Evolutionary conservation across 2,888 invertebrate species (phyloP).

Genomic region (Euzophera pinguis): DNA sequence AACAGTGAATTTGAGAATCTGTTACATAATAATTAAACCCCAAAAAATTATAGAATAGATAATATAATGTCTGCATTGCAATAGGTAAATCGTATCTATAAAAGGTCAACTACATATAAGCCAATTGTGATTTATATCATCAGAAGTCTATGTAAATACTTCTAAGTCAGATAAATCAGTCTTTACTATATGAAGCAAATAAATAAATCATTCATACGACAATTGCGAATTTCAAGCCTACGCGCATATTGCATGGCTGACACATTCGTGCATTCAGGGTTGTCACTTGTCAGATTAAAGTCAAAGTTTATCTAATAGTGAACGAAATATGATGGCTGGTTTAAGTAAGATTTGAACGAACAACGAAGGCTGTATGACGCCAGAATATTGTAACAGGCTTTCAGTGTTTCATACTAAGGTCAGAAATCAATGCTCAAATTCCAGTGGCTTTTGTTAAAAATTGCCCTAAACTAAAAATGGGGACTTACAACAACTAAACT

Average conservation of each 20-base stretch:
- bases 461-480: too few species aligned
- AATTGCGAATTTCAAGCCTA: conserved; percentile 7
- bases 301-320: neutral
- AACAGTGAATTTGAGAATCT: too few species aligned
- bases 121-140: conserved; percentile 6
- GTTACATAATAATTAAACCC: too few species aligned
- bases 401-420: too few species aligned
- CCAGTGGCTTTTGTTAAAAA: too few species aligned
- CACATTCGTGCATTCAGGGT: neutral
- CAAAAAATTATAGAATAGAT: too few species aligned
- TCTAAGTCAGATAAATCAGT: conserved; percentile 7
- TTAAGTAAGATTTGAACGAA: neutral
- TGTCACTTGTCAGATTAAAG: conserved; percentile 4
- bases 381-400: too few species aligned
- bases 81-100: neutral
- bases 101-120: neutral
- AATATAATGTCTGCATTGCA: neutral
- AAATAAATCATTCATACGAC: conserved; percentile 13
- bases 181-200: conserved; percentile 1
- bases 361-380: too few species aligned
- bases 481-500: too few species aligned
- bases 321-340: neutral
- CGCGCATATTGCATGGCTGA: conserved; percentile 5
- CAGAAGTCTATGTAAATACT: conserved; percentile 7
- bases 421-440: too few species aligned